A percentile compares a stretch with the other conserved stretches of the same genome.
These are phyloP conservation scores for Patella depressa DNA, from an alignment of 2,888 invertebrate species.

Conservation along the genomic window DNA sequence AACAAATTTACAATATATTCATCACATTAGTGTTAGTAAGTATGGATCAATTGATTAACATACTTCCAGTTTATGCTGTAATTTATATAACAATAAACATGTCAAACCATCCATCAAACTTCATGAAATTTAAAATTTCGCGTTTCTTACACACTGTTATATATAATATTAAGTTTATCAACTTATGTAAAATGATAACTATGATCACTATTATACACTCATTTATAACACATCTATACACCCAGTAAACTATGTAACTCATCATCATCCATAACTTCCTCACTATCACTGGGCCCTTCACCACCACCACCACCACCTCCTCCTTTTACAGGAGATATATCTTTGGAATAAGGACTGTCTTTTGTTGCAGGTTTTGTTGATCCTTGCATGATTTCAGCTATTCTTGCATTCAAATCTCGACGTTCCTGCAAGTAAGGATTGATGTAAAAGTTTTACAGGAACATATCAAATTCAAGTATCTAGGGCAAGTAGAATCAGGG, in stretches of 20 bases:
- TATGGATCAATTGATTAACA: too few species aligned
- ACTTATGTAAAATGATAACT: too few species aligned
- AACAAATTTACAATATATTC: too few species aligned
- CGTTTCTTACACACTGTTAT: too few species aligned
- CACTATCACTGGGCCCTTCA: constrained; percentile 29
- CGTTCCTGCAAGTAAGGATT: constrained; percentile 49
- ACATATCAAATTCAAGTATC: too few species aligned
- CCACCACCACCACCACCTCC: constrained; percentile 15
- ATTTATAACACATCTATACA: constrained; percentile 39
- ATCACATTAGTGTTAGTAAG: too few species aligned
- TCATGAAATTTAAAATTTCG: too few species aligned
- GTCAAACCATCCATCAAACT: too few species aligned
- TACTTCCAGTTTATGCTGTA: too few species aligned
- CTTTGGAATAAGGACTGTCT: constrained; percentile 13
- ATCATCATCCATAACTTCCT: constrained; percentile 63
- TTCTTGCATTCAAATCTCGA: constrained; percentile 66
- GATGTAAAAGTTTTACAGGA: neutral
- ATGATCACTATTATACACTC: neutral
- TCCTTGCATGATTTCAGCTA: constrained; percentile 64
- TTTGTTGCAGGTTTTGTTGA: constrained; percentile 12
- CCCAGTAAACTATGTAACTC: constrained; percentile 63
- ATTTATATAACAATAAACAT: too few species aligned
- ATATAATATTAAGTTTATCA: too few species aligned
- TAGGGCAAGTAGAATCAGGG: too few species aligned
- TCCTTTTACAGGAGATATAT: neutral